Evolutionary conservation across 2,797 vertebrate genomes (phyloP).

Genomic region (Odontamblyopus lacepedii): DNA sequence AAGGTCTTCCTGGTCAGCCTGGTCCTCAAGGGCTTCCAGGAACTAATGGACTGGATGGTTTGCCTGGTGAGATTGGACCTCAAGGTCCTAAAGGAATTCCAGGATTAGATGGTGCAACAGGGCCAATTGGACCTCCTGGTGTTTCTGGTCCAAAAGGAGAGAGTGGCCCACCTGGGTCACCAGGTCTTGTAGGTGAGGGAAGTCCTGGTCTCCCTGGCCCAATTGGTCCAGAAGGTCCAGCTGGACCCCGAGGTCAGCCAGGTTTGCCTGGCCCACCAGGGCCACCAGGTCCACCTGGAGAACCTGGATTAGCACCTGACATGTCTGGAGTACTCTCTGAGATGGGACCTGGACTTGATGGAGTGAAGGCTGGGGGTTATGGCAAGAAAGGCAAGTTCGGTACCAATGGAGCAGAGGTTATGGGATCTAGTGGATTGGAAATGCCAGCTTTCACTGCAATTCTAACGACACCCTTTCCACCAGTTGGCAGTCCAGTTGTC

Average conservation of each 20-base stretch:
- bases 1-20: slow-evolving; percentile 86
- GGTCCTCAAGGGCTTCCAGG: slow-evolving; percentile 85
- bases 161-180: slow-evolving; percentile 81
- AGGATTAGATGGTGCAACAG: slow-evolving; percentile 86
- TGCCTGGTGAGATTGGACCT: slow-evolving; percentile 85
- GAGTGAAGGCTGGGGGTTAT: slow-evolving; percentile 85
- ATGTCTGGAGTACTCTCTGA: slow-evolving; percentile 89
- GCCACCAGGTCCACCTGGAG: slow-evolving; percentile 87
- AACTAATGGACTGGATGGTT: slow-evolving; percentile 86
- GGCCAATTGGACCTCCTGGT: slow-evolving; percentile 88
- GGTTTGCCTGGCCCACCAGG: slow-evolving; percentile 89
- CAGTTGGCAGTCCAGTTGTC: slow-evolving; percentile 87
- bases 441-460: slow-evolving; percentile 97
- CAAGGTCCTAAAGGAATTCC: slow-evolving; percentile 93
- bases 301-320: slow-evolving; percentile 78
- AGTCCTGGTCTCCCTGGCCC: slow-evolving; percentile 84
- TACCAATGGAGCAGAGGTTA: slow-evolving; percentile 66
- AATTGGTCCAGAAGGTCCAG: slow-evolving; percentile 85
- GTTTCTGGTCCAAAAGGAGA: slow-evolving; percentile 88
- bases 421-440: slow-evolving; percentile 81
- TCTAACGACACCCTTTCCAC: slow-evolving; percentile 89
- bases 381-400: slow-evolving; percentile 86
- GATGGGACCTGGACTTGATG: slow-evolving; percentile 83
- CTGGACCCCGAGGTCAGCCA: slow-evolving; percentile 84
- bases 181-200: slow-evolving; percentile 84